These are phyloP conservation scores for Cyclargus thomasi DNA, from an alignment of 1,140 invertebrate genomes.

Conservation along the genomic window DNA sequence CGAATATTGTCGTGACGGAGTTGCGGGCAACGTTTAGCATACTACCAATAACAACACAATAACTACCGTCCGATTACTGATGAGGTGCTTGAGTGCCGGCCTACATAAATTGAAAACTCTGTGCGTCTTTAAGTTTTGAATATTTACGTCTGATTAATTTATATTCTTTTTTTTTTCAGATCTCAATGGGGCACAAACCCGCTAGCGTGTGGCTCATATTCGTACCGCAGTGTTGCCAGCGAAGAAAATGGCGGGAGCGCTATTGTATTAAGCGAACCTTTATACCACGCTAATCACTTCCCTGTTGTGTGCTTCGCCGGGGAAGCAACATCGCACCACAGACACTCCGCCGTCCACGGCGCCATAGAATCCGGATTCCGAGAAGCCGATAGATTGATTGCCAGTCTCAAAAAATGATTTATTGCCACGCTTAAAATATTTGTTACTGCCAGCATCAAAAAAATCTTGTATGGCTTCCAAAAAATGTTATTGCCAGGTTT, in stretches of 20 bases:
- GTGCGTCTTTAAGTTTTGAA: no score
- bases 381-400: constrained; percentile 80
- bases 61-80: no score
- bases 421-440: constrained; percentile 43
- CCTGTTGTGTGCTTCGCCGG: constrained; percentile 82
- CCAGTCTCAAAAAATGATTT: constrained; percentile 39
- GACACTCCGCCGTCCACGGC: constrained; percentile 87
- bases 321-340: constrained; percentile 80
- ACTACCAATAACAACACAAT: no score
- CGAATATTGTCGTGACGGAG: no score
- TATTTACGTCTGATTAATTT: no score
- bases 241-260: constrained; percentile 72
- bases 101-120: no score
- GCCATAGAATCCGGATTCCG: constrained; percentile 86
- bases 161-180: constrained; percentile 57
- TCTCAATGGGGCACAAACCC: constrained; percentile 82
- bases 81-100: no score
- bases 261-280: constrained; percentile 75
- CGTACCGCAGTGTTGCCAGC: constrained; percentile 77
- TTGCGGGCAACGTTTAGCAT: no score
- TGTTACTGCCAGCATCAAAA: neutral
- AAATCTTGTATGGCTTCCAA: no score
- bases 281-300: constrained; percentile 65
- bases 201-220: constrained; percentile 82
- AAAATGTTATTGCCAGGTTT: no score